A percentile compares a stretch with the other conserved stretches of the same genome.
Conservation (phyloP, 2,888 invertebrate species). For the Chaetoderma sp. region DNA sequence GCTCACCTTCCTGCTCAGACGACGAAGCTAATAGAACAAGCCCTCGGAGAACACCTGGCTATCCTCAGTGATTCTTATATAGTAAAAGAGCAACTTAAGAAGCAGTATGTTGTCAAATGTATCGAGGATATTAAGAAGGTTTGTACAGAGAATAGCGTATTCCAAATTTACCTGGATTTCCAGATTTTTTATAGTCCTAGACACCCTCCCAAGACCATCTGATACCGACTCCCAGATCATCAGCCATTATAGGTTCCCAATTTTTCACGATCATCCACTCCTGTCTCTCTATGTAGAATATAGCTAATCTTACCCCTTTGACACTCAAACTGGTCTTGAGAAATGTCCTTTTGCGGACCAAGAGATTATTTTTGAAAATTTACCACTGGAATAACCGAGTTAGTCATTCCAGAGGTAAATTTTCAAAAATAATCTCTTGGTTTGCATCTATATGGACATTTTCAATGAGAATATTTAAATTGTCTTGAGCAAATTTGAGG, state of each 20-base stretch:
- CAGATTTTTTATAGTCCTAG: too few relatives aligned
- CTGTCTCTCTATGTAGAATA: not conserved
- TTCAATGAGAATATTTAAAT: too few relatives aligned
- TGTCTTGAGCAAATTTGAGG: too few relatives aligned
- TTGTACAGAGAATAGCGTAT: too few relatives aligned
- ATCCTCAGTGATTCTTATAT: constrained; percentile 70
- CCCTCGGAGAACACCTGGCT: constrained; percentile 70
- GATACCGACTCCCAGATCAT: not conserved
- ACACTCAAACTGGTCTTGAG: not conserved
- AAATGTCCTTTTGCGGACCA: too few relatives aligned
- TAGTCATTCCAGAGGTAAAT: too few relatives aligned
- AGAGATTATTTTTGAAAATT: too few relatives aligned
- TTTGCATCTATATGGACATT: too few relatives aligned
- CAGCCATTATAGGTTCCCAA: not conserved
- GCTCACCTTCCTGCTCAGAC: constrained; percentile 70
- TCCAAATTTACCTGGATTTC: too few relatives aligned
- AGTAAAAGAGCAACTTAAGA: constrained; percentile 70
- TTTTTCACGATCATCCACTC: not conserved
- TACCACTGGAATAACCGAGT: too few relatives aligned
- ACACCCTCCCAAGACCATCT: too few relatives aligned
- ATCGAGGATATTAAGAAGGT: constrained; percentile 71
- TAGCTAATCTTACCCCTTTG: not conserved
- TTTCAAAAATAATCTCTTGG: too few relatives aligned
- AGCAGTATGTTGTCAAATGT: constrained; percentile 70
- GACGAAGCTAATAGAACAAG: constrained; percentile 69